Evolutionary conservation across 2,888 invertebrate species (phyloP).

Genomic region (Apamea sordens): DNA sequence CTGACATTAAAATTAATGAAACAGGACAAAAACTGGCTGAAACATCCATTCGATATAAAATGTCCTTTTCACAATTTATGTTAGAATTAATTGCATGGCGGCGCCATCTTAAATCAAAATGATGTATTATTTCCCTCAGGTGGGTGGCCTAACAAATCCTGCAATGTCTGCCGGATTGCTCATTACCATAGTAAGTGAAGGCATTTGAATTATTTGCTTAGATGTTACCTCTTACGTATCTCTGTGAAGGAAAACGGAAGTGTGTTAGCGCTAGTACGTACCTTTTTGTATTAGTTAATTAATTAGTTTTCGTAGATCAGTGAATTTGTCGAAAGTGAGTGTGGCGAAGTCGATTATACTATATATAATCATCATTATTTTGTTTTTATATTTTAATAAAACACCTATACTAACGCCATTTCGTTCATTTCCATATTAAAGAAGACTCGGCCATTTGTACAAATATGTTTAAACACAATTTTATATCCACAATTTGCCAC

Average conservation of each 20-base stretch:
- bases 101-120: constrained; percentile 67
- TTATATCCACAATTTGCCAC: background rate
- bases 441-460: background rate
- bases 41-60: constrained; percentile 41
- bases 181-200: constrained; percentile 69
- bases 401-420: background rate
- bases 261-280: background rate
- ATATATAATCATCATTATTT: background rate
- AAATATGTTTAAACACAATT: background rate
- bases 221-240: constrained; percentile 13
- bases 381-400: background rate
- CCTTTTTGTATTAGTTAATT: background rate
- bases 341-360: background rate
- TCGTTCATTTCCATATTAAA: background rate
- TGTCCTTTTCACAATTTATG: constrained; percentile 43
- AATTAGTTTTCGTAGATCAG: background rate
- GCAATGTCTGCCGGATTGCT: constrained; percentile 47
- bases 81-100: constrained; percentile 56
- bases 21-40: constrained; percentile 28
- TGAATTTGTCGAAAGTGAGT: background rate
- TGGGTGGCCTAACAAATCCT: constrained; percentile 51
- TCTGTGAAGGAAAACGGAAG: constrained; percentile 3
- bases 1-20: constrained; percentile 47
- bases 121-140: constrained; percentile 64
- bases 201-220: constrained; percentile 58